These are phyloP conservation scores for Taurulus bubalis DNA, from an alignment of 2,113 vertebrate species.

Conservation along the genomic window DNA sequence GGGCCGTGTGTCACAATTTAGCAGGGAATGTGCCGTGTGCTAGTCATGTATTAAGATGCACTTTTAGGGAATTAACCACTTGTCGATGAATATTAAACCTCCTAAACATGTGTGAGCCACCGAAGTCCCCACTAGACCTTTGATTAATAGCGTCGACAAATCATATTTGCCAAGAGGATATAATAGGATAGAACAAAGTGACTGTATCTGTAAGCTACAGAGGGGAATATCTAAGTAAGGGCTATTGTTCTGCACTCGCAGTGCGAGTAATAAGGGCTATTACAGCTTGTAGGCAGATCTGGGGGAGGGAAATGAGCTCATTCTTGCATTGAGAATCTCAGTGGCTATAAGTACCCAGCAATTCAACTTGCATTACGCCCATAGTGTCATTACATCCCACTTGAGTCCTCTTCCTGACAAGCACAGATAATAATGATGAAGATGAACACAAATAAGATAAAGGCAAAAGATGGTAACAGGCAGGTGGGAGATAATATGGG, in stretches of 20 bases:
- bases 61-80: constrained; percentile 60
- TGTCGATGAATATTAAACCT: constrained; percentile 58
- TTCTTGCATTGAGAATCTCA: constrained; percentile 48
- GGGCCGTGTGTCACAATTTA: constrained; percentile 45
- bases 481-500: constrained; percentile 41
- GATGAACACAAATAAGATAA: constrained; percentile 58
- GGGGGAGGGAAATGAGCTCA: constrained; percentile 52
- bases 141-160: constrained; percentile 52
- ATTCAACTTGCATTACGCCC: constrained; percentile 37
- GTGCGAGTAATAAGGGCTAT: constrained; percentile 62
- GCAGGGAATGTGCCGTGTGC: constrained; percentile 32
- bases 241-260: constrained; percentile 60
- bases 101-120: constrained; percentile 31
- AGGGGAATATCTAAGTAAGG: constrained; percentile 45
- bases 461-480: constrained; percentile 34
- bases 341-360: constrained; percentile 42
- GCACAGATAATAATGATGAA: constrained; percentile 40
- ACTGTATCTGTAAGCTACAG: constrained; percentile 35
- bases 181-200: constrained; percentile 41
- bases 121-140: constrained; percentile 31
- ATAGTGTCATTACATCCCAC: constrained; percentile 55
- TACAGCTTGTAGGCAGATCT: constrained; percentile 54
- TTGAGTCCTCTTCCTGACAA: constrained; percentile 47
- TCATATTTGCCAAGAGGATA: constrained; percentile 31
- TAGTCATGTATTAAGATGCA: constrained; percentile 54